phyloP scores from a whole-genome alignment of 2,113 vertebrate species.

The Isurus oxyrinchus region DNA sequence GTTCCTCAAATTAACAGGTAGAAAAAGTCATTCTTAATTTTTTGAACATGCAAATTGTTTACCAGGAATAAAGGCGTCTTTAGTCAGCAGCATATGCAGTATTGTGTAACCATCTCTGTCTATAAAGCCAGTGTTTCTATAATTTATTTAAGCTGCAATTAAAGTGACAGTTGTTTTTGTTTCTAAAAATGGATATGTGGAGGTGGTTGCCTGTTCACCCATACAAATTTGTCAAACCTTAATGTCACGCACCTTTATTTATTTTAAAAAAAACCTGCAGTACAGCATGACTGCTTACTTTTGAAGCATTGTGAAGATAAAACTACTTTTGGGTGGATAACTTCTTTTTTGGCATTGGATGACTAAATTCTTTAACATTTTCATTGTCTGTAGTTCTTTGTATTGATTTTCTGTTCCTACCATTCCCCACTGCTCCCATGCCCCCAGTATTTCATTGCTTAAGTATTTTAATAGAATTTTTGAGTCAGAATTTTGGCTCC shows the following conservation, averaged over 20 bases:
- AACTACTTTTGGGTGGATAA: not conserved
- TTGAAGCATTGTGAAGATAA: not conserved
- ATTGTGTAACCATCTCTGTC: not conserved
- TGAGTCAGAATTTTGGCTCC: not conserved
- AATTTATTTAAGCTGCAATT: slow-evolving; percentile 23
- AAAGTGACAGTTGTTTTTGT: not conserved
- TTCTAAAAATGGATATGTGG: slow-evolving; percentile 10
- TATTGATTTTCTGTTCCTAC: too few species aligned
- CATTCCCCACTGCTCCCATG: not conserved
- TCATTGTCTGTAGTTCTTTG: not conserved
- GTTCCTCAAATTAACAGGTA: not conserved
- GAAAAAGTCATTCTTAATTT: not conserved
- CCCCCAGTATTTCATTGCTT: not conserved
- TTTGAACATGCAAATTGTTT: not conserved
- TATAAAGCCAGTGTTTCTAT: not conserved
- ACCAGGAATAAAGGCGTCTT: not conserved
- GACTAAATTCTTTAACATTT: not conserved
- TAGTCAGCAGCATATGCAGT: not conserved
- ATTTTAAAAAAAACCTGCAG: not conserved
- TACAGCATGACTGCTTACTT: not conserved
- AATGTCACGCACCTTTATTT: not conserved
- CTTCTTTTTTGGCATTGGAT: not conserved
- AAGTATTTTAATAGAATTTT: not conserved
- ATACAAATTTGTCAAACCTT: not conserved
- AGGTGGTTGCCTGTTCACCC: not conserved